A percentile compares a stretch with the other conserved stretches of the same genome.
Conservation (phyloP, 2,888 invertebrate genomes). For the Tetropium fuscum region DNA sequence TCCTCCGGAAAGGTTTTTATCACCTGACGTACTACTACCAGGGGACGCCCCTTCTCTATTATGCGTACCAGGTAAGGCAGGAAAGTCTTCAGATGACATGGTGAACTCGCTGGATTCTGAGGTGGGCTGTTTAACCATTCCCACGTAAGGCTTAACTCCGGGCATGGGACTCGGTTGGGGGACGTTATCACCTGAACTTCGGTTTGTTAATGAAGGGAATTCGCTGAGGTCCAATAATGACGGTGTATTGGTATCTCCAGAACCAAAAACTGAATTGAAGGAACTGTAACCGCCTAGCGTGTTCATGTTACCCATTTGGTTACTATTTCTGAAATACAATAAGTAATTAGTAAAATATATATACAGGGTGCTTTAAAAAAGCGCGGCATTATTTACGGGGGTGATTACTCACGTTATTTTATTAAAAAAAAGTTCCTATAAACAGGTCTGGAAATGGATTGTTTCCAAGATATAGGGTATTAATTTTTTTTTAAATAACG, state of each 20-base stretch:
- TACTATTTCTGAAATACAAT: slow-evolving; percentile 67
- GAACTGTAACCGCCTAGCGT: slow-evolving; percentile 71
- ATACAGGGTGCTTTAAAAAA: no score
- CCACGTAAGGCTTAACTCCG: slow-evolving; percentile 94
- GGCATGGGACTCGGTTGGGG: slow-evolving; percentile 88
- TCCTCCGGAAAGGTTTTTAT: slow-evolving; percentile 51
- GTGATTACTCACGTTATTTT: no score
- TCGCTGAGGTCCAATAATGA: slow-evolving; percentile 92
- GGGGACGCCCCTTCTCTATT: slow-evolving; percentile 77
- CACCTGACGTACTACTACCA: slow-evolving; percentile 62
- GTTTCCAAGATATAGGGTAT: no score
- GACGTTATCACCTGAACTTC: slow-evolving; percentile 81
- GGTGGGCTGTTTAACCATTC: slow-evolving; percentile 92
- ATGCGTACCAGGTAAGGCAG: slow-evolving; percentile 96
- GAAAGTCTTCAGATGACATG: slow-evolving; percentile 99
- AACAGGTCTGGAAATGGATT: no score
- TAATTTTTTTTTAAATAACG: no score
- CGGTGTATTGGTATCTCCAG: slow-evolving; percentile 74
- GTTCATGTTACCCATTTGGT: slow-evolving; percentile 73
- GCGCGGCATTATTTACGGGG: no score
- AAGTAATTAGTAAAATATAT: no score
- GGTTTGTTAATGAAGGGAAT: slow-evolving; percentile 91
- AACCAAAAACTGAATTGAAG: slow-evolving; percentile 87
- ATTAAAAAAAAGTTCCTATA: no score
- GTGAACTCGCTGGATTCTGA: slow-evolving; percentile 94